Conservation (phyloP, 2,113 vertebrate genomes). For the Hydropotes inermis region DNA sequence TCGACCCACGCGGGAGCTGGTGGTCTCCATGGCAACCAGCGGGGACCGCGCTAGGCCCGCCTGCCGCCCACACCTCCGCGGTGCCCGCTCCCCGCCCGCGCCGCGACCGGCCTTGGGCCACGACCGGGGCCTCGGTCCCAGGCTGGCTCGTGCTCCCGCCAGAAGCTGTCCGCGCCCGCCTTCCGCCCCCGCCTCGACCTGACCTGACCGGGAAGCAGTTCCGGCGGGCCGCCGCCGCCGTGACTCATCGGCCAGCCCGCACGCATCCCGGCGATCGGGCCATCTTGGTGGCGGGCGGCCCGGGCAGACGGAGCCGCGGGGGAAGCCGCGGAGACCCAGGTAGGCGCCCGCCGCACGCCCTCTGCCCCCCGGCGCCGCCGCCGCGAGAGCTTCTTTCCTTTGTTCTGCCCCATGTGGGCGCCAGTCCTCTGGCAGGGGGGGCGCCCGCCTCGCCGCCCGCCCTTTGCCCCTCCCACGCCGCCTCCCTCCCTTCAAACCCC, state of each 20-base stretch:
- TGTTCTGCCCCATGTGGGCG: not conserved
- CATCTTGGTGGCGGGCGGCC: slow-evolving; percentile 26
- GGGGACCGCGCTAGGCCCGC: fast-evolving
- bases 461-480: fast-evolving
- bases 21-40: slow-evolving; percentile 37
- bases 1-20: not conserved
- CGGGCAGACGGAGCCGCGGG: slow-evolving; percentile 5
- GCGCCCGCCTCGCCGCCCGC: not conserved
- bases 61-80: not conserved
- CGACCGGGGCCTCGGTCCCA: not conserved
- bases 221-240: not conserved
- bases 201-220: slow-evolving; percentile 51
- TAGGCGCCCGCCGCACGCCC: not conserved
- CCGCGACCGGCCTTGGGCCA: not conserved
- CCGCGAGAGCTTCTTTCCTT: not conserved
- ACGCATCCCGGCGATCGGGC: not conserved
- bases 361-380: not conserved
- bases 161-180: not conserved
- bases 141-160: not conserved
- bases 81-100: not conserved
- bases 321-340: slow-evolving; percentile 44
- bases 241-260: slow-evolving; percentile 30
- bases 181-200: not conserved
- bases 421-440: not conserved
- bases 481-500: not conserved